These are phyloP conservation scores for Patiria miniata DNA, from an alignment of 35 echinoderm and acorn worm genomes.

Conservation along the genomic window DNA sequence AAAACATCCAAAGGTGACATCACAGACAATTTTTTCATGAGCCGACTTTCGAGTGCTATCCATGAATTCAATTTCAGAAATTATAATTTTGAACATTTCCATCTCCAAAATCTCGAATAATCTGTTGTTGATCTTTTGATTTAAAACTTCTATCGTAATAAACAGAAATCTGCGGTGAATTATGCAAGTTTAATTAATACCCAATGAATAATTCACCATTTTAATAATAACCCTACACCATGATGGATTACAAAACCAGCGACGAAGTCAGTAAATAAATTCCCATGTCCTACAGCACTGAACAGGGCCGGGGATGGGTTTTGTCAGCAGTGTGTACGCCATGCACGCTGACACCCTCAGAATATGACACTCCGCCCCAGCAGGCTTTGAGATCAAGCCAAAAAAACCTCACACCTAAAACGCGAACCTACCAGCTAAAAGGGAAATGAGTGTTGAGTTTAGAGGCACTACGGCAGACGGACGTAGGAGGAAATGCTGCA, in stretches of 20 bases:
- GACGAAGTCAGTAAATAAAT: neutral
- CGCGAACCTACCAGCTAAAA: neutral
- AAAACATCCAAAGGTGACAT: too few species aligned
- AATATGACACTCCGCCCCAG: neutral
- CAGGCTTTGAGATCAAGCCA: neutral
- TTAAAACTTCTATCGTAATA: too few species aligned
- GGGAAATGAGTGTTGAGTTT: slow-evolving; percentile 29
- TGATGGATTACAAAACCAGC: neutral
- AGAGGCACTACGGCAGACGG: neutral
- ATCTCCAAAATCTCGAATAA: too few species aligned
- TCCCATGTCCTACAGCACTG: neutral
- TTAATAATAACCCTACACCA: neutral
- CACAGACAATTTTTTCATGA: too few species aligned
- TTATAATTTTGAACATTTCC: too few species aligned
- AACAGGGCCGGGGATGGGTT: neutral
- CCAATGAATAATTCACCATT: neutral
- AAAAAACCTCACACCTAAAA: neutral
- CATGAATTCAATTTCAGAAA: too few species aligned
- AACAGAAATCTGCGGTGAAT: neutral
- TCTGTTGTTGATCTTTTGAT: too few species aligned
- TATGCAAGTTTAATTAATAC: slow-evolving; percentile 4
- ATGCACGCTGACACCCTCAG: neutral
- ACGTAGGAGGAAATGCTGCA: neutral
- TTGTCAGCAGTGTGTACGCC: neutral
- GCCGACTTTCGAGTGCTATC: too few species aligned